These are phyloP conservation scores for Limnephilus marmoratus DNA, from an alignment of 2,888 invertebrate genomes.

Conservation along the genomic window DNA sequence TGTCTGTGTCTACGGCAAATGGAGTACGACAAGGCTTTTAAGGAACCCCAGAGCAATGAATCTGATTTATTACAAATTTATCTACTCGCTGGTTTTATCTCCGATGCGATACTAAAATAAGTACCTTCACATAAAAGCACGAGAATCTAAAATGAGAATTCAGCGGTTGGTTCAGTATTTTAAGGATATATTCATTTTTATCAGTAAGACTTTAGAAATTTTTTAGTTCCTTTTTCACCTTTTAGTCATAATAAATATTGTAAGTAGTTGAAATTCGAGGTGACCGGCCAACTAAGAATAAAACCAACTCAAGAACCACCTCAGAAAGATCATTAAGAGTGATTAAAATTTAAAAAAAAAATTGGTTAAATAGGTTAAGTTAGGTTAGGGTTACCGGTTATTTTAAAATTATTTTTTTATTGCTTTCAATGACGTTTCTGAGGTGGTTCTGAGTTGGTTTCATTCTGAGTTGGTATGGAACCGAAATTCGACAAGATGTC, in stretches of 20 bases:
- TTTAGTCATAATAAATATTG: background rate
- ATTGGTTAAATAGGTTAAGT: too few species aligned
- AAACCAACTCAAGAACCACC: too few species aligned
- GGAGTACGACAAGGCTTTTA: conserved; percentile 44
- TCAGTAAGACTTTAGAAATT: background rate
- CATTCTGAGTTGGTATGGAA: too few species aligned
- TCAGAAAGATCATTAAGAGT: too few species aligned
- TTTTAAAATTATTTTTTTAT: too few species aligned
- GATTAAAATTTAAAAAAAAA: too few species aligned
- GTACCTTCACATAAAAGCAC: background rate
- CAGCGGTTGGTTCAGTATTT: background rate
- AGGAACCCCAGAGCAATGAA: conserved; percentile 38
- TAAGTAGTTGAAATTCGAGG: background rate
- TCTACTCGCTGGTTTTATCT: conserved; percentile 9
- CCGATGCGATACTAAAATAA: background rate
- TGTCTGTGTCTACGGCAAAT: background rate
- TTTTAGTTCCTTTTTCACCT: background rate
- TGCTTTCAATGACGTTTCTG: too few species aligned
- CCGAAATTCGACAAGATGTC: too few species aligned
- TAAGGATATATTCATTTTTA: background rate
- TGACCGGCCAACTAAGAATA: too few species aligned
- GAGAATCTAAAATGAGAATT: background rate
- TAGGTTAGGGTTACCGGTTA: too few species aligned
- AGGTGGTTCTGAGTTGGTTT: too few species aligned
- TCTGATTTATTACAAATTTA: conserved; percentile 41